These are phyloP conservation scores for Balanococcus diminutus DNA, from an alignment of 2,888 invertebrate genomes.

Conservation along the genomic window DNA sequence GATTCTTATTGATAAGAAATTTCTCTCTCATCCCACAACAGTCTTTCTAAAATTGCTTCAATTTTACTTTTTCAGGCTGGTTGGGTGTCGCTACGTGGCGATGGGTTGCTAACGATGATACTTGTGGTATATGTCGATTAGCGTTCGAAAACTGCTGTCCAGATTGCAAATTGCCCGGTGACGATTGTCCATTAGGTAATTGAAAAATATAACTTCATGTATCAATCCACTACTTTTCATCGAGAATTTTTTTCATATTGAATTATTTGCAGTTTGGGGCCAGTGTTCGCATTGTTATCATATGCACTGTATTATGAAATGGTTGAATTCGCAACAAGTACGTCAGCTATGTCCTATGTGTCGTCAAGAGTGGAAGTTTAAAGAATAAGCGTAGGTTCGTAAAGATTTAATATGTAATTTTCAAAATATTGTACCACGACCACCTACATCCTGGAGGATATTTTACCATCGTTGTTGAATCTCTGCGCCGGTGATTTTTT, in stretches of 20 bases:
- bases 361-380: constrained; percentile 98
- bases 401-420: neutral
- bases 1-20: neutral
- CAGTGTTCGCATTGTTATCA: constrained; percentile 99
- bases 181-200: constrained; percentile 90
- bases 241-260: neutral
- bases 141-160: constrained; percentile 98
- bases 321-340: constrained; percentile 91
- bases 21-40: constrained; percentile 44
- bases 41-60: constrained; percentile 55
- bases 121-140: constrained; percentile 98
- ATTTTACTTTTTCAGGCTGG: constrained; percentile 70
- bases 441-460: neutral
- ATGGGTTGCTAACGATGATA: constrained; percentile 99
- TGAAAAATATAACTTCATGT: neutral
- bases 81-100: constrained; percentile 97
- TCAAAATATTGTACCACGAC: neutral
- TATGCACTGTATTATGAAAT: constrained; percentile 99
- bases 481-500: neutral
- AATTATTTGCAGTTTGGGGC: constrained; percentile 79
- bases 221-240: neutral
- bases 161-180: constrained; percentile 95
- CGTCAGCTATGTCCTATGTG: constrained; percentile 95
- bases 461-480: neutral
- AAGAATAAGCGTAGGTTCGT: constrained; percentile 65